phyloP scores from a whole-genome alignment of 2,888 invertebrate genomes.

The Acrocyrtus sp. region DNA sequence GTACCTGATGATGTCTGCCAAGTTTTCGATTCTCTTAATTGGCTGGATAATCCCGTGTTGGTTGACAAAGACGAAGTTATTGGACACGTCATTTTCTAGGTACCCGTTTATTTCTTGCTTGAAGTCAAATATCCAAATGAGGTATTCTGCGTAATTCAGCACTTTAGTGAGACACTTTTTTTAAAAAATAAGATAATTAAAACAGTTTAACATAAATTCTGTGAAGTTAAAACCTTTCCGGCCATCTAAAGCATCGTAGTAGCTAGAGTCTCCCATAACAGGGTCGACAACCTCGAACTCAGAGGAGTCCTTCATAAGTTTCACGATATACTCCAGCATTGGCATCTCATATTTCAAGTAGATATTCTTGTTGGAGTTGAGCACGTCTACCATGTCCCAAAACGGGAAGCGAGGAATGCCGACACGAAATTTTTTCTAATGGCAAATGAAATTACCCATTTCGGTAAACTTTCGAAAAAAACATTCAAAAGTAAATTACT shows the following conservation, averaged over 20 bases:
- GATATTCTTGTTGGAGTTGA: not conserved
- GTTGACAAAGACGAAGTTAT: not conserved
- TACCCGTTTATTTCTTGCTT: conserved; percentile 42
- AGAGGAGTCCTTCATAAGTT: not conserved
- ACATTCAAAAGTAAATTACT: no score
- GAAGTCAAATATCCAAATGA: conserved; percentile 37
- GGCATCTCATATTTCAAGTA: conserved; percentile 6
- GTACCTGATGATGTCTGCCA: conserved; percentile 39
- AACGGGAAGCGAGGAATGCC: conserved; percentile 23
- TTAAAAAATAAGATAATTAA: conserved; percentile 3
- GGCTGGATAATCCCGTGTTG: not conserved
- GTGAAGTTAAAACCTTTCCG: not conserved
- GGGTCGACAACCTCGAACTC: conserved; percentile 27
- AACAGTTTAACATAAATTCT: not conserved
- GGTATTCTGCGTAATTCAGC: conserved; percentile 6
- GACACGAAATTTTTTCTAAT: not conserved
- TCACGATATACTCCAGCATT: not conserved
- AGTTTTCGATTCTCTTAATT: conserved; percentile 1
- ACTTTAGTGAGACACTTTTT: not conserved
- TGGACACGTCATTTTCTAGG: conserved; percentile 6
- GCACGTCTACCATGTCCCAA: conserved; percentile 21
- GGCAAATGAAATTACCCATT: not conserved
- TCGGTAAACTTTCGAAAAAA: not conserved
- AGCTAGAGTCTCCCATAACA: not conserved
- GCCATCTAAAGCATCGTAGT: not conserved